These are phyloP conservation scores for Intellagama lesueurii DNA, from an alignment of 2,797 vertebrate genomes.

Conservation along the genomic window DNA sequence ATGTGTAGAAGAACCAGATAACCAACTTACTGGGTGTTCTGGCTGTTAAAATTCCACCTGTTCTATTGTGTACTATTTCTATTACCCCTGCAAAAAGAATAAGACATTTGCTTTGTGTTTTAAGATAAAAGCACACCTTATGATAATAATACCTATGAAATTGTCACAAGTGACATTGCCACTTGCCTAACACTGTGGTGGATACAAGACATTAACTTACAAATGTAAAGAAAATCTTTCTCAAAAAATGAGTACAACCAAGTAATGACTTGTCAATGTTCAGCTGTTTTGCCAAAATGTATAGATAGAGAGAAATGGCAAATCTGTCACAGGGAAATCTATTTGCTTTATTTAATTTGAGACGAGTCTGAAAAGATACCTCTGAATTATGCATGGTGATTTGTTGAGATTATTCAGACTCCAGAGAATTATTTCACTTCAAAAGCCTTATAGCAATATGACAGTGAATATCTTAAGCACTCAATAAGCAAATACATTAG, in stretches of 20 bases:
- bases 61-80: background rate
- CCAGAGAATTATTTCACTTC: slow-evolving; percentile 32
- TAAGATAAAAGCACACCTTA: background rate
- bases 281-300: slow-evolving; percentile 31
- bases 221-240: slow-evolving; percentile 29
- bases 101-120: slow-evolving; percentile 3
- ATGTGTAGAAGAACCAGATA: background rate
- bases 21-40: background rate
- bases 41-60: background rate
- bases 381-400: slow-evolving; percentile 32
- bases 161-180: slow-evolving; percentile 2
- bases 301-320: slow-evolving; percentile 24
- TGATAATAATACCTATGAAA: slow-evolving; percentile 8
- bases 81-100: background rate
- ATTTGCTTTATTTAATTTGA: slow-evolving; percentile 47
- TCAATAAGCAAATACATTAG: slow-evolving; percentile 38
- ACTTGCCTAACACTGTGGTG: background rate
- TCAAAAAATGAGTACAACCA: background rate
- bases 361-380: slow-evolving; percentile 29
- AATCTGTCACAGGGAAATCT: slow-evolving; percentile 11
- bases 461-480: slow-evolving; percentile 25
- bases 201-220: slow-evolving; percentile 42
- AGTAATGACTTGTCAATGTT: slow-evolving; percentile 17
- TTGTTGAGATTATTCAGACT: slow-evolving; percentile 41
- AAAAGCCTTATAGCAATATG: slow-evolving; percentile 23